Evolutionary conservation across 2,113 vertebrate species (phyloP).

Genomic region (Cololabis saira): DNA sequence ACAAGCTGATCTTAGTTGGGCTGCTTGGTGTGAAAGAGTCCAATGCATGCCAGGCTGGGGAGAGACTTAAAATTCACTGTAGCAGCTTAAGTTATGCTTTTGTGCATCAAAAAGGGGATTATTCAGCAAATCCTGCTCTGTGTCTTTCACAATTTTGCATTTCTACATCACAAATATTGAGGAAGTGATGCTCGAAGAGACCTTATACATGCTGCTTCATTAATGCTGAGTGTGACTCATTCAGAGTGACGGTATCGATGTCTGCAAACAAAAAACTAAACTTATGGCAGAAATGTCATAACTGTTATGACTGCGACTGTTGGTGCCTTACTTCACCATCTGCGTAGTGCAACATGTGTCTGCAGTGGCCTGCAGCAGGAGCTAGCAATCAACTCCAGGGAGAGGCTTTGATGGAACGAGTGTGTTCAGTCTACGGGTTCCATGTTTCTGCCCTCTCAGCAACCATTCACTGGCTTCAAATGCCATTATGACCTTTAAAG

Average conservation of each 20-base stretch:
- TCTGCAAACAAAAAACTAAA: conserved; percentile 37
- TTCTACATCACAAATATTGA: conserved; percentile 67
- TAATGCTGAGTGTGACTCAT: conserved; percentile 26
- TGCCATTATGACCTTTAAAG: conserved; percentile 46
- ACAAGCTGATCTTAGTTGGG: conserved; percentile 56
- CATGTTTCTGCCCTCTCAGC: conserved; percentile 52
- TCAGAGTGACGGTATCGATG: conserved; percentile 20
- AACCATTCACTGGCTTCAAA: conserved; percentile 38
- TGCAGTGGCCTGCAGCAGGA: conserved; percentile 62
- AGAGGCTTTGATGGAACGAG: conserved; percentile 47
- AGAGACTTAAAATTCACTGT: conserved; percentile 71
- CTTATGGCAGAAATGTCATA: conserved; percentile 60
- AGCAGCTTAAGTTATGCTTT: conserved; percentile 69
- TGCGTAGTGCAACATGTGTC: conserved; percentile 58
- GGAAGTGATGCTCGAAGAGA: conserved; percentile 36
- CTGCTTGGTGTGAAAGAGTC: conserved; percentile 67
- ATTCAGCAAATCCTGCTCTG: conserved; percentile 66
- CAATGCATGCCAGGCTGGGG: conserved; percentile 57
- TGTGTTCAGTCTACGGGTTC: conserved; percentile 33
- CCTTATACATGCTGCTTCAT: conserved; percentile 10
- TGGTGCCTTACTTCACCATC: conserved; percentile 58
- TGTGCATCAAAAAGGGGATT: conserved; percentile 74
- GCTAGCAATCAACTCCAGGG: conserved; percentile 54
- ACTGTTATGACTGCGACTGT: conserved; percentile 63
- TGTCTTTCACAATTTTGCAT: conserved; percentile 63